Evolutionary conservation across 2,888 invertebrate species (phyloP).

Genomic region (Chrysolina americana): DNA sequence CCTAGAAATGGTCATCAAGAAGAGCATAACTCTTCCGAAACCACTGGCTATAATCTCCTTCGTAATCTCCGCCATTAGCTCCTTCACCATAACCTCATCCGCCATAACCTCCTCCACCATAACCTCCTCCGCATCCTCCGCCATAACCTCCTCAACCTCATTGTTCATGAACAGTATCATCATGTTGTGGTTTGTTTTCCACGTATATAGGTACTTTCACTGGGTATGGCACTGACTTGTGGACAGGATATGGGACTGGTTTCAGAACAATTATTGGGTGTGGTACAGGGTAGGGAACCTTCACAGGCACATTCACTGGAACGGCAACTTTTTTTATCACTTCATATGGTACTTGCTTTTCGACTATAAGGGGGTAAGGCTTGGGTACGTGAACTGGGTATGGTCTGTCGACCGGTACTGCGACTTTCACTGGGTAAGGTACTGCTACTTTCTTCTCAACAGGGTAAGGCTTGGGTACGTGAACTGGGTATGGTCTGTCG

Average conservation of each 20-base stretch:
- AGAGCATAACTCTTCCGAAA: too few species aligned
- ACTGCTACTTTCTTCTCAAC: constrained; percentile 71
- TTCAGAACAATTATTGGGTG: constrained; percentile 64
- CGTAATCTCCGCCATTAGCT: too few species aligned
- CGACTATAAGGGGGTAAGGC: constrained; percentile 71
- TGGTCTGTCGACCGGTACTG: constrained; percentile 71
- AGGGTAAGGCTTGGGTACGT: constrained; percentile 70
- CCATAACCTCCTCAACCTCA: constrained; percentile 61
- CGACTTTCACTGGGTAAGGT: constrained; percentile 66
- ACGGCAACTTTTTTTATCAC: constrained; percentile 73
- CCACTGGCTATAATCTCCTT: too few species aligned
- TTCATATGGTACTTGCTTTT: constrained; percentile 72
- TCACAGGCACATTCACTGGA: constrained; percentile 69
- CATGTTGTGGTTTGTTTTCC: constrained; percentile 72
- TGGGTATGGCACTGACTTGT: constrained; percentile 67
- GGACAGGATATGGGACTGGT: constrained; percentile 63
- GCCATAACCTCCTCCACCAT: constrained; percentile 37
- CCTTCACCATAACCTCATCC: too few species aligned
- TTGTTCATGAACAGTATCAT: constrained; percentile 63
- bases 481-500: constrained; percentile 68
- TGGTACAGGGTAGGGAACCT: constrained; percentile 71
- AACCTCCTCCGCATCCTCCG: constrained; percentile 52
- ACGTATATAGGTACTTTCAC: constrained; percentile 70
- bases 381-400: constrained; percentile 69
- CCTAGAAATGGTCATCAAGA: constrained; percentile 35